Conservation (phyloP, 1,140 invertebrate species). For the Drosophila serrata region DNA sequence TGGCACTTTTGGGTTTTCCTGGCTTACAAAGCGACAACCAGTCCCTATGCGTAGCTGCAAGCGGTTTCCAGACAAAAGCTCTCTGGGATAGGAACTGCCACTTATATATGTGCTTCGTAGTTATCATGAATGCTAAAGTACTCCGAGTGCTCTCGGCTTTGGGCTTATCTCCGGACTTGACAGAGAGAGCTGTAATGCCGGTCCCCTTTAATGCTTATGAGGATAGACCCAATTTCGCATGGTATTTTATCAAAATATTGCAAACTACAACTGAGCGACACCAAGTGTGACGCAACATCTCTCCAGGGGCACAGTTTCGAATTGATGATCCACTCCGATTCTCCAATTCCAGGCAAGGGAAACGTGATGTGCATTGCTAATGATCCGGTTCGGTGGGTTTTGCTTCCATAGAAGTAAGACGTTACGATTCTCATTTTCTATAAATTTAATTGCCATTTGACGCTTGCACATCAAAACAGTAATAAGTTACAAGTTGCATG, state of each 20-base stretch:
- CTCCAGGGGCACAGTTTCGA: slow-evolving; percentile 15
- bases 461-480: slow-evolving; percentile 57
- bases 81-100: neutral
- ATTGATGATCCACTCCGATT: slow-evolving; percentile 24
- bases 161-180: slow-evolving; percentile 35
- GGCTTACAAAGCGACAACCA: slow-evolving; percentile 12
- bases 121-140: slow-evolving; percentile 5
- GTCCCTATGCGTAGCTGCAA: slow-evolving; percentile 22
- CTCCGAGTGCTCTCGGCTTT: slow-evolving; percentile 11
- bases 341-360: slow-evolving; percentile 8
- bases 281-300: slow-evolving; percentile 22
- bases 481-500: slow-evolving; percentile 35
- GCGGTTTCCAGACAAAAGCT: slow-evolving; percentile 17
- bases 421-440: slow-evolving; percentile 40
- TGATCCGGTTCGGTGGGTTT: slow-evolving; percentile 70
- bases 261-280: slow-evolving; percentile 2
- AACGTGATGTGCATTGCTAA: slow-evolving; percentile 69
- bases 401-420: slow-evolving; percentile 63
- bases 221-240: slow-evolving; percentile 54
- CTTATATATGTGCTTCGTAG: slow-evolving; percentile 38
- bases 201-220: slow-evolving; percentile 70
- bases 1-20: slow-evolving; percentile 65
- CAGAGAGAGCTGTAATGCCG: slow-evolving; percentile 41
- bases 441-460: slow-evolving; percentile 55
- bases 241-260: slow-evolving; percentile 24